These are phyloP conservation scores for Drosophila limbata DNA, from an alignment of 2,888 invertebrate genomes.

Conservation along the genomic window DNA sequence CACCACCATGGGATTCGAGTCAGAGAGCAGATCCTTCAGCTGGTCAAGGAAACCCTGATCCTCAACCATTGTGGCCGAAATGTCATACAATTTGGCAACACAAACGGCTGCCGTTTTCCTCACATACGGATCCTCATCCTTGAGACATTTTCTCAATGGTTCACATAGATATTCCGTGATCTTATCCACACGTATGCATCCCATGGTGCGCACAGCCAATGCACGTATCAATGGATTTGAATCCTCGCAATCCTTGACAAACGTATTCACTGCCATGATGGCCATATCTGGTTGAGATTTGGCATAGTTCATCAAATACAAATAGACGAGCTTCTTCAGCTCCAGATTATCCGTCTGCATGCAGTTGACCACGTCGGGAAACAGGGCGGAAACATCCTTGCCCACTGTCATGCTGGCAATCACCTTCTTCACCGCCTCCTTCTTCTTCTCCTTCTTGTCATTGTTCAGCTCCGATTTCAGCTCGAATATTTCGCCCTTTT, in stretches of 20 bases:
- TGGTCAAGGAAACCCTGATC: conserved; percentile 98
- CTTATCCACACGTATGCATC: conserved; percentile 99
- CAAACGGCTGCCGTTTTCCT: conserved; percentile 99
- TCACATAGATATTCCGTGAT: conserved; percentile 99
- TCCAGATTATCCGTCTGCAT: conserved; percentile 99
- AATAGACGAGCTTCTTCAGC: conserved; percentile 98
- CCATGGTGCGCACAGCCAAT: conserved; percentile 99
- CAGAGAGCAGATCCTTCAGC: conserved; percentile 97
- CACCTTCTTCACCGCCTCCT: conserved; percentile 99
- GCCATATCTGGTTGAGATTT: conserved; percentile 99
- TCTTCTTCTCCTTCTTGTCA: conserved; percentile 99
- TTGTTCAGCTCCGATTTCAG: conserved; percentile 99
- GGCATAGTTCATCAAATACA: conserved; percentile 99
- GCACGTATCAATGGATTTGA: conserved; percentile 99
- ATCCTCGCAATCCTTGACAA: conserved; percentile 99
- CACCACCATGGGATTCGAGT: conserved; percentile 99
- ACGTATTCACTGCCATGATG: conserved; percentile 99
- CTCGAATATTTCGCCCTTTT: conserved; percentile 99
- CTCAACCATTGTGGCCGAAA: conserved; percentile 90
- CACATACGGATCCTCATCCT: conserved; percentile 98
- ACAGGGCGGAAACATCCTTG: conserved; percentile 99
- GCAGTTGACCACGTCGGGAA: conserved; percentile 99
- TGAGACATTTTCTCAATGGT: conserved; percentile 96
- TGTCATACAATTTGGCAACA: conserved; percentile 99
- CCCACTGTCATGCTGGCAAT: conserved; percentile 99